Evolutionary conservation across 2,888 invertebrate genomes (phyloP), one percentile per base, ranked within the genome.

Genomic region (Tachina grossa): DNA sequence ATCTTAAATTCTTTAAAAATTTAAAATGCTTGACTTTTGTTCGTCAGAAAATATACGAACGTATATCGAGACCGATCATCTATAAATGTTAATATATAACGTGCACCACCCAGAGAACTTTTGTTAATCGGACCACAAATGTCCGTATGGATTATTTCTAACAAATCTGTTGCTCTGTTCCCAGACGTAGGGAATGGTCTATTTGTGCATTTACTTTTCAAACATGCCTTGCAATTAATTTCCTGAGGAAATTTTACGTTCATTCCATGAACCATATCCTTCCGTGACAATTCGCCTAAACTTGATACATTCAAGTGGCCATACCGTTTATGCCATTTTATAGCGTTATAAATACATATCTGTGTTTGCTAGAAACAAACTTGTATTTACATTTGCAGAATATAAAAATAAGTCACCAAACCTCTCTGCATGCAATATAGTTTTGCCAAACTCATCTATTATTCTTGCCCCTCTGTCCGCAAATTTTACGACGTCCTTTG

Each of bases 81-180:
- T 31, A 87, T 87, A 66, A 87, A 86, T 5, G 87, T 86, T 10
- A 87, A 22, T 22, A 87, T 69, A 59, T 88, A 87, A 49, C 76
- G 66, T 9, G 83, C 59, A 55, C 85, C 87, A 66, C 84, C 87
- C 66, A 76, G 22, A 6, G 88, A 87, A 16, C 22, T 31, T 41
- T 31, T 74, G 19, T 83, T 79, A 10, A 87, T 57, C 2, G 86
- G 80, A 0, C 82, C 79, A 45, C 84, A 87, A 19, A 87, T 53
- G 43, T 85, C 85, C 1, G 81, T 78, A 57, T 86, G 80, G 11
- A 82, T 51, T 19, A 86, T 43, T 47, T 78, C 82, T 19, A 82
- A 71, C 22, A 80, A 53, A 9, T 84, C 75, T 16, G 13, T 51
- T 22, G 81, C 66, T 55, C 71, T 69, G 13, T 55, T 83, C 14